Conservation (phyloP, 2,888 invertebrate genomes). For the Leistus spinibarbis region DNA sequence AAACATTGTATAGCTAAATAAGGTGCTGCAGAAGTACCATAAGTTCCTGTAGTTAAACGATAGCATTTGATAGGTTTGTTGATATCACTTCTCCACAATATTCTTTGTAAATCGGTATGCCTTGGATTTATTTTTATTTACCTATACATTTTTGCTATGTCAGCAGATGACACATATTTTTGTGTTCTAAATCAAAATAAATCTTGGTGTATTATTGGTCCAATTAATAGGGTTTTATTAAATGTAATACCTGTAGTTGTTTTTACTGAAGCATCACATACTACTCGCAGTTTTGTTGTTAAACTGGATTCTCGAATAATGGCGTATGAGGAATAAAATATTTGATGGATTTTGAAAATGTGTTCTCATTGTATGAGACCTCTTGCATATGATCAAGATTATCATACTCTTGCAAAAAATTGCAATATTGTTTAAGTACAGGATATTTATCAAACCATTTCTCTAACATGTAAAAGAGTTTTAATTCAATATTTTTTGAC, state of each 20-base stretch:
- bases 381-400: neutral
- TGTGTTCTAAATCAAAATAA: neutral
- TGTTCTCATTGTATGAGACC: neutral
- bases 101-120: neutral
- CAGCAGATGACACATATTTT: neutral
- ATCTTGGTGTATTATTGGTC: neutral
- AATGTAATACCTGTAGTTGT: neutral
- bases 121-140: neutral
- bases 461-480: neutral
- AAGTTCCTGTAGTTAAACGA: neutral
- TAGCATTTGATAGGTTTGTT: neutral
- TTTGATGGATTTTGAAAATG: neutral
- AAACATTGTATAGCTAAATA: neutral
- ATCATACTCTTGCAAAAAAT: neutral
- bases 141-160: neutral
- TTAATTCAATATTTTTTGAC: neutral
- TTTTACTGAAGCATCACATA: neutral
- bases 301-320: neutral
- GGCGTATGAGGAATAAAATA: neutral
- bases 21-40: neutral
- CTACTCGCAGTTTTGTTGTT: neutral
- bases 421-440: neutral
- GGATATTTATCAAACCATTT: neutral
- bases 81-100: neutral
- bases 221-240: neutral